Conservation (phyloP, 2,797 vertebrate genomes). For the Spheniscus humboldti region DNA sequence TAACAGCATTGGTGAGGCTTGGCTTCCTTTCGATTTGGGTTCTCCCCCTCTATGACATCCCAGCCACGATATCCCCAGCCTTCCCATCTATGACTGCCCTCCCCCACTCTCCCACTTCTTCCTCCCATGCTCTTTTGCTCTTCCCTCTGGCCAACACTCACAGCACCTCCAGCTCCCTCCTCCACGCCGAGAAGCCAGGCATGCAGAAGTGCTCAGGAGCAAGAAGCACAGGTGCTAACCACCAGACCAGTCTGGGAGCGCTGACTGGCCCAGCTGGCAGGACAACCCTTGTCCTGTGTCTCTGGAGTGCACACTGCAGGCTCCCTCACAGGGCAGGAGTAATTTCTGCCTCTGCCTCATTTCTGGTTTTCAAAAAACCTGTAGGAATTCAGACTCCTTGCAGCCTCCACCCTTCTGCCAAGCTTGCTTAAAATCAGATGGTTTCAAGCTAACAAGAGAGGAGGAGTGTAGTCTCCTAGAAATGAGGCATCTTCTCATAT, state of each 20-base stretch:
- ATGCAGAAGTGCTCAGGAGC: neutral
- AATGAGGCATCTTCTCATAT: neutral
- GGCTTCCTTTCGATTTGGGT: neutral
- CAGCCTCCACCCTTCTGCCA: neutral
- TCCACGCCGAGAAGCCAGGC: accelerated
- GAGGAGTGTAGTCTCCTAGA: neutral
- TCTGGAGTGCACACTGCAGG: neutral
- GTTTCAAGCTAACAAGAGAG: neutral
- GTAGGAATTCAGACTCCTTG: neutral
- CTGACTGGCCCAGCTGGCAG: neutral
- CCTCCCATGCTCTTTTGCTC: accelerated
- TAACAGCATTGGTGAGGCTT: neutral
- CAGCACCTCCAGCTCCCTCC: neutral
- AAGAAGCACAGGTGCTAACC: neutral
- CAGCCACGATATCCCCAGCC: too few species aligned
- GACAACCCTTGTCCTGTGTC: accelerated
- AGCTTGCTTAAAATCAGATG: neutral
- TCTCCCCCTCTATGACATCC: neutral
- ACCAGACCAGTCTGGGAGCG: neutral
- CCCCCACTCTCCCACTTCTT: neutral
- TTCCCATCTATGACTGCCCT: neutral
- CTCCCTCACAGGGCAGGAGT: neutral
- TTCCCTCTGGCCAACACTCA: neutral
- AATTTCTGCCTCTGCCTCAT: neutral
- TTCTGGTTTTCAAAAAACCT: neutral